Evolutionary conservation across 2,113 vertebrate genomes (phyloP).

Genomic region (Sitta europaea): DNA sequence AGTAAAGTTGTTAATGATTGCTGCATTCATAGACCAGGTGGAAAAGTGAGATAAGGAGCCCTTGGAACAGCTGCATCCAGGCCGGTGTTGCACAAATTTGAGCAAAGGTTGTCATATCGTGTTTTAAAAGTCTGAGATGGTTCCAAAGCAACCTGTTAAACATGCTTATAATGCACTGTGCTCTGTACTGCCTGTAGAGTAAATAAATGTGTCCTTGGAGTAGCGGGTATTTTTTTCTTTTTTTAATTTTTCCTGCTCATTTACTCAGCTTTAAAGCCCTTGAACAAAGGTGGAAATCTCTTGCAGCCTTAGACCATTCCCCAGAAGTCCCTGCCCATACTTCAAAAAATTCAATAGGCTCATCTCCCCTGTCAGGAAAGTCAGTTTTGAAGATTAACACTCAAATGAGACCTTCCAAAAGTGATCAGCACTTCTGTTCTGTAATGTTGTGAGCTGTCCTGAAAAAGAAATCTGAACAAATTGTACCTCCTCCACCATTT

Average conservation of each 20-base stretch:
- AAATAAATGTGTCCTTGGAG: not conserved
- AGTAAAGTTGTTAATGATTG: not conserved
- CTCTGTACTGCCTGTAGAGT: not conserved
- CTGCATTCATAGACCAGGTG: not conserved
- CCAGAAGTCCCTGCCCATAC: not conserved
- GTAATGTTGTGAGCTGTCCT: not conserved
- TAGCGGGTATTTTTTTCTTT: rapidly evolving
- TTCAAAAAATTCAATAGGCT: not conserved
- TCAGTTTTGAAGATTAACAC: not conserved
- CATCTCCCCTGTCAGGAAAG: not conserved
- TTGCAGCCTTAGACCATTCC: not conserved
- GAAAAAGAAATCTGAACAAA: not conserved
- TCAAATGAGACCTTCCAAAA: not conserved
- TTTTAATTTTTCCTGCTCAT: not conserved
- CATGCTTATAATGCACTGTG: not conserved
- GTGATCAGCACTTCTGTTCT: not conserved
- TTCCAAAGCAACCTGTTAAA: constrained; percentile 23
- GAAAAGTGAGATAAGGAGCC: constrained; percentile 23
- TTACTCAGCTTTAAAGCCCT: not conserved
- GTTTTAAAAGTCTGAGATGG: not conserved
- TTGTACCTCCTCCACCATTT: not conserved
- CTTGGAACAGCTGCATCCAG: not conserved
- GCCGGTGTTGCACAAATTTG: not conserved
- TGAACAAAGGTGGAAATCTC: not conserved
- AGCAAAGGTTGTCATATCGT: not conserved